Base-by-base conservation (phyloP, 1,140 invertebrate genomes). In the Tetramorium parvispinum region DNA sequence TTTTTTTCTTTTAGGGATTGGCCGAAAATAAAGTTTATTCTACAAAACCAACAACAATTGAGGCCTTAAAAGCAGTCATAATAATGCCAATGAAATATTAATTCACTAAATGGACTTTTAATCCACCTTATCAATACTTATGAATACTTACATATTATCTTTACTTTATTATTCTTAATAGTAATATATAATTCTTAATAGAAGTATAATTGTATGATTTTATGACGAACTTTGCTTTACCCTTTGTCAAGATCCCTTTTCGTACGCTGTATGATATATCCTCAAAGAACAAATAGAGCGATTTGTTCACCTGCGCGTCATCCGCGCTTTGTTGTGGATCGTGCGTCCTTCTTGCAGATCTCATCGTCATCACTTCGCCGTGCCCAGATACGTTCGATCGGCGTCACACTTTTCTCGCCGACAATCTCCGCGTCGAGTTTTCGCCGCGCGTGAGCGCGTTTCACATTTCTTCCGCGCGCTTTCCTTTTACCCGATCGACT, bases 211-310 rank as follows among this genome's bases (percentile, higher is more conserved):
- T 68, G 24, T 11, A 21, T 24, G n/a, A 11, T 13, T 46, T 68
- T 46, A n/a, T 40, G 10, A 46, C n/a, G 1, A 11, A 4, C 40
- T 40, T 75, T 16, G 7, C 65, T 70, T 78, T 85, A 94, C 93
- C 92, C 85, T 78, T 93, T 6, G 78, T 89, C 3, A 94, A 55
- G 2, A 94, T 79, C 27, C 91, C 91, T 8, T 78, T 88, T 18
- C 87, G 88, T 0, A 92, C 90, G 4, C 51, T 87, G 59, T 94
- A 94, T 0, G 91, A 92, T 24, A 94, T 65, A 81, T 92, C 88
- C 59, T 91, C 81, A 71, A 94, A 94, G 18, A 88, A 90, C 75
- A 94, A 73, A 79, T 93, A 91, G 6, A 93, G 65, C 8, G 88
- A 89, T 16, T 82, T 89, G 0, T 89, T 27, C 68, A 89, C 55